Base-by-base conservation (phyloP, 2,113 vertebrate genomes). In the Pterocles burchelli region DNA sequence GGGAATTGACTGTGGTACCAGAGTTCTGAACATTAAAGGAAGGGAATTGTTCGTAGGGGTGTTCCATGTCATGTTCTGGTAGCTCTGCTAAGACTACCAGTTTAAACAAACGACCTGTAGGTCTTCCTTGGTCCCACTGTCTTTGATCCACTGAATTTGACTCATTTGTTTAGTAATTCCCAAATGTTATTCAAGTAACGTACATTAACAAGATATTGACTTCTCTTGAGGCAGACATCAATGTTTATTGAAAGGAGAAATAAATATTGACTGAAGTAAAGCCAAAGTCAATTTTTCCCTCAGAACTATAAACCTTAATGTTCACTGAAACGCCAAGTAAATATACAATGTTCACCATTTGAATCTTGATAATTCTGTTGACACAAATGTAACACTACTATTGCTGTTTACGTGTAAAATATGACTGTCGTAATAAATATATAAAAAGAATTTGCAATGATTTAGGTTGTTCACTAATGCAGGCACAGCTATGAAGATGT, bases 191-290 rank as follows among this genome's bases (percentile, higher is more conserved):
- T 94, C 45, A 61, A 67, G 85, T 94, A 94, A 96, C 88, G 75
- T 72, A 88, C 93, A 92, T 97, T 97, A 96, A 90, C 81, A 91
- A 68, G 45, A 12, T 96, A 96, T 97, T 96, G 94, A 97, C 84
- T 96, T 94, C 92, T 95, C 88, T 90, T 88, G 89, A 89, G 79
- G 93, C 86, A 97, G 93, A 74, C 75, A 84, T 96, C 95, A 96
- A 93, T 95, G 89, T 80, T 89, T 97, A 96, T 95, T 26, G 95
- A 92, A 94, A 87, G 74, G 78, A 92, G 86, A 82, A 96, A 89
- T 93, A 96, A 96, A 96, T 97, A 94, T 95, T 96, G 95, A 93
- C 72, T 76, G 52, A 95, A 71, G 72, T 88, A 91, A 93, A 95
- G 81, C 68, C 77, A 63, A 95, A 96, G 70, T 97, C 59, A 95